These are phyloP conservation scores for Pogonus chalceus DNA, from an alignment of 1,140 invertebrate species.

Conservation along the genomic window DNA sequence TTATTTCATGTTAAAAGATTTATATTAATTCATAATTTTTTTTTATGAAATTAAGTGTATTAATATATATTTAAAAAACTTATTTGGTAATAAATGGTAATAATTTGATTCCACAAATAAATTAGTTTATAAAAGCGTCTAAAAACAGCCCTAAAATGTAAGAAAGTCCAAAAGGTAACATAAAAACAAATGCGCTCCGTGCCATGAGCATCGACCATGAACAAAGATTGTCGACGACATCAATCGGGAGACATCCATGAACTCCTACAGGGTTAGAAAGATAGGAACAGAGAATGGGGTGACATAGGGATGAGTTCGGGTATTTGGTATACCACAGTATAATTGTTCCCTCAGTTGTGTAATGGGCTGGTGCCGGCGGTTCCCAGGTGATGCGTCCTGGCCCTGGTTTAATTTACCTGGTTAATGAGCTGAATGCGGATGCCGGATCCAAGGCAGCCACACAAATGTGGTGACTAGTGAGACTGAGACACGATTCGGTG, in stretches of 20 bases:
- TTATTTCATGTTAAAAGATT: no score
- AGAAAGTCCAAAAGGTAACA: no score
- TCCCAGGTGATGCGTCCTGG: slow-evolving; percentile 27
- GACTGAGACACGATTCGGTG: neutral
- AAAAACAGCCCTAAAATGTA: no score
- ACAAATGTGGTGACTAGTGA: neutral
- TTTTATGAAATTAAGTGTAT: no score
- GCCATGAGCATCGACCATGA: no score
- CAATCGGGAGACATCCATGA: slow-evolving; percentile 12
- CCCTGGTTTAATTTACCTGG: slow-evolving; percentile 33
- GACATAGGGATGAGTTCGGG: slow-evolving; percentile 4
- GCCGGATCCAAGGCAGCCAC: neutral
- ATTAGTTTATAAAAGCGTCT: no score
- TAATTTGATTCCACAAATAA: no score
- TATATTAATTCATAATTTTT: no score
- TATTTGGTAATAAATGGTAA: no score
- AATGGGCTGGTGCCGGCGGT: slow-evolving; percentile 18
- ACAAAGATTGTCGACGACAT: slow-evolving; percentile 8
- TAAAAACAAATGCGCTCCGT: no score
- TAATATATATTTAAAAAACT: no score
- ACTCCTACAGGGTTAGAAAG: neutral
- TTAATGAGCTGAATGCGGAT: slow-evolving; percentile 32
- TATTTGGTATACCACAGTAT: slow-evolving; percentile 16
- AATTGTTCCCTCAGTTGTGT: slow-evolving; percentile 23
- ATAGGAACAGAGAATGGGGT: neutral